Evolutionary conservation across 1,140 invertebrate species (phyloP).

Genomic region (Trialeurodes vaporariorum): DNA sequence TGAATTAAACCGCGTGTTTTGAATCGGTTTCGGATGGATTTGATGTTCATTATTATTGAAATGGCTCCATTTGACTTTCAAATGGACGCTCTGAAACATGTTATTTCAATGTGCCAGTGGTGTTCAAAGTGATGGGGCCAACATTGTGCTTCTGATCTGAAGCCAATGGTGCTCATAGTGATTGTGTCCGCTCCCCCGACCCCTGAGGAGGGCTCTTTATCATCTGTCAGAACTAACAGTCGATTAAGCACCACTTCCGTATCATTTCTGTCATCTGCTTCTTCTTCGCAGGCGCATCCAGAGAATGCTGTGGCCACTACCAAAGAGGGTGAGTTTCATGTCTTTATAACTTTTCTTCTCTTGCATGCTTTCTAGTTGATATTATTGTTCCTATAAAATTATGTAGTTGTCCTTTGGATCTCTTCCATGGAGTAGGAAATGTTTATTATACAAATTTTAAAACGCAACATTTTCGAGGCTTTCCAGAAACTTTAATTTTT

Average conservation of each 20-base stretch:
- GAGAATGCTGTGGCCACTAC: slow-evolving; percentile 38
- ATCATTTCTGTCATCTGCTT: slow-evolving; percentile 25
- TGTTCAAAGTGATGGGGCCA: background rate
- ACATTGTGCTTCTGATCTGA: background rate
- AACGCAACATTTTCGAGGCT: no score
- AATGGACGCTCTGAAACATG: no score
- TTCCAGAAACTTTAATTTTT: no score
- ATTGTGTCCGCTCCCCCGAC: background rate
- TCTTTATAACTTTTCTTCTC: slow-evolving; percentile 11
- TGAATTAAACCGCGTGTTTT: no score
- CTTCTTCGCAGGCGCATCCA: slow-evolving; percentile 38
- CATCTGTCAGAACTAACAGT: background rate
- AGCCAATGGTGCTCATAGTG: background rate
- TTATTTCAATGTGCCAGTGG: background rate
- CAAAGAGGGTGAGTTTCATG: slow-evolving; percentile 38
- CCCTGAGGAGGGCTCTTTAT: background rate
- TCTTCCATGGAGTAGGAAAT: background rate
- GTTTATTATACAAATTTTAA: no score
- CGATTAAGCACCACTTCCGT: slow-evolving; percentile 20
- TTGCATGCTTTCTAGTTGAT: background rate
- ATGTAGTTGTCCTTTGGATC: background rate
- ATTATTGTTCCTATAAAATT: no score
- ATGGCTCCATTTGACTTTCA: no score
- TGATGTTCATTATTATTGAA: no score
- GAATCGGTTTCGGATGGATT: no score